Conservation (phyloP, 2,797 vertebrate genomes). For the Balearica regulorum region DNA sequence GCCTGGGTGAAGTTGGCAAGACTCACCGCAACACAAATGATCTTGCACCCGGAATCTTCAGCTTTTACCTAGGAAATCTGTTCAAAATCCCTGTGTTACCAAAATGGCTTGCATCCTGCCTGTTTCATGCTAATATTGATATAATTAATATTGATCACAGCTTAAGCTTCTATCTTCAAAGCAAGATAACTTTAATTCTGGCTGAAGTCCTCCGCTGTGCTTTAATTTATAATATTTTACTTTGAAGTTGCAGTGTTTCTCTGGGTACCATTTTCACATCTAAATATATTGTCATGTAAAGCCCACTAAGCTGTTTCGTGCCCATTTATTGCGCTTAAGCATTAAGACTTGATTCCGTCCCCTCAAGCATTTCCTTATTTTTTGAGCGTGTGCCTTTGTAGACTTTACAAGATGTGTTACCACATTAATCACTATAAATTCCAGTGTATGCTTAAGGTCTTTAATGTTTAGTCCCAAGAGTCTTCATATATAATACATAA, state of each 20-base stretch:
- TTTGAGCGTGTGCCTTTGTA: neutral
- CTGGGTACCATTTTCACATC: neutral
- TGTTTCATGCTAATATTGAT: neutral
- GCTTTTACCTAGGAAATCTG: neutral
- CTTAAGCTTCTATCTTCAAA: slow-evolving; percentile 2
- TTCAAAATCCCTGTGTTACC: neutral
- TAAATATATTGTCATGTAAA: neutral
- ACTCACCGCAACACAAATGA: neutral
- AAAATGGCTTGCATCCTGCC: neutral
- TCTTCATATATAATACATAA: neutral
- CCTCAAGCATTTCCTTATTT: slow-evolving; percentile 2
- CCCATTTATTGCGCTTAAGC: neutral
- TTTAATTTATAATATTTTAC: neutral
- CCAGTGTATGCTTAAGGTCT: neutral
- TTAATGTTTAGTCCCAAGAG: slow-evolving; percentile 15
- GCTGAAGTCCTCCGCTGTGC: neutral
- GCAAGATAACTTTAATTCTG: neutral
- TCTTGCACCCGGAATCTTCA: neutral
- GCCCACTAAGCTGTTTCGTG: neutral
- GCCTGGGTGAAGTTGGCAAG: neutral
- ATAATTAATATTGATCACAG: neutral
- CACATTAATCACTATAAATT: slow-evolving; percentile 11
- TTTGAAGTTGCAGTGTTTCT: slow-evolving; percentile 20
- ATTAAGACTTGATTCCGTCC: neutral
- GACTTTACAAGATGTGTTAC: slow-evolving; percentile 18